Base-by-base conservation (phyloP, 2,797 vertebrate genomes). In the Enteromius anoplus region DNA sequence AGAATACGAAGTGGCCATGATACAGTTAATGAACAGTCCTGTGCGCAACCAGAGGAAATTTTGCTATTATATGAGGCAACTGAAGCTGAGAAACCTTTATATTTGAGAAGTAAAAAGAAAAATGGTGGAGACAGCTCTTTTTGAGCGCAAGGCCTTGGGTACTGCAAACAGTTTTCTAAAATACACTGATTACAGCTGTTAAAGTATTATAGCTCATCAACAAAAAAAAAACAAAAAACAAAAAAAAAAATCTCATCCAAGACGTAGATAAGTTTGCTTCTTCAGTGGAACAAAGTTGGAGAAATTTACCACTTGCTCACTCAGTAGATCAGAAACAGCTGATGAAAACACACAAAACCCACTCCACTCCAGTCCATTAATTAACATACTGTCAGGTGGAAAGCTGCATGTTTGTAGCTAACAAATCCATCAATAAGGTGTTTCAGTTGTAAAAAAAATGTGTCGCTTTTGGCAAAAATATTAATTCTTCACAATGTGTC, bases 1-100 rank as follows among this genome's bases (percentile, higher is more conserved):
- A 78, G 75, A 77, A 47, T 32, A 64, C 40, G 37, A 65, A 65
- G 75, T 65, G 60, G 75, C 21, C 75, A 49, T 65, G 42, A 65
- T 65, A 32, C 60, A 49, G 58, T 65, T 34, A 78, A 60, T 49
- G 75, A 78, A 49, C 75, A 65, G 58, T 32, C 42, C 42, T 64
- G 42, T 65, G 60, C 14, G 75, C 75, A 64, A 64, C 60, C 60
- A 65, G 60, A 78, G 11, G 42, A 15, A 34, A 34, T 65, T 49
- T 32, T 49, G 60, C 26, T 47, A 49, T 78, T 78, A 65, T 65
- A 65, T 78, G 75, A 78, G 23, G 75, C 60, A 78, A 65, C 42
- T 78, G 60, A 17, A 49, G 60, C 60, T 14, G 58, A 49, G 42
- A 65, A 78, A 19, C 40, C 40, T 47, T 65, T 19, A 8, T 4